phyloP scores from a whole-genome alignment of 1,140 invertebrate species.

The Rhopalosiphum maidis region DNA sequence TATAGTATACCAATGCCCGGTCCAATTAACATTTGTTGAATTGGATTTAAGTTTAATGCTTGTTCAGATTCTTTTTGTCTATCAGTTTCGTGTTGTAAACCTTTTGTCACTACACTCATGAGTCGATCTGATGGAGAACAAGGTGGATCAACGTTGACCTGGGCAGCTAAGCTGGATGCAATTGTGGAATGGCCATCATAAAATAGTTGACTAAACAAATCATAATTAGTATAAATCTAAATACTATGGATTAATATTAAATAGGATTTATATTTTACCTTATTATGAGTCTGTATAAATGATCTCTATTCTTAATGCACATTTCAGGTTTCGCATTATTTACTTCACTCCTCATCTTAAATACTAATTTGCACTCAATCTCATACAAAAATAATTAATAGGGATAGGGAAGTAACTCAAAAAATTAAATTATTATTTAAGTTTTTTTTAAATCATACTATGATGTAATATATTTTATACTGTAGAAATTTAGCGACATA shows the following conservation, averaged over 20 bases:
- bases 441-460: not conserved
- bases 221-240: constrained; percentile 58
- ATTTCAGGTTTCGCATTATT: not conserved
- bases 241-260: constrained; percentile 35
- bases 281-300: constrained; percentile 85
- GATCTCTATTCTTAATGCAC: constrained; percentile 76
- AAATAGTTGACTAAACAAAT: constrained; percentile 79
- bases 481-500: too few species aligned
- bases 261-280: constrained; percentile 69
- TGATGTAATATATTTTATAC: too few species aligned
- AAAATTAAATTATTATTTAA: not conserved
- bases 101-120: constrained; percentile 83
- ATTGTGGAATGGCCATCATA: constrained; percentile 93
- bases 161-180: constrained; percentile 80
- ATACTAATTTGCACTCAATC: not conserved
- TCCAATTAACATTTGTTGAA: constrained; percentile 75
- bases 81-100: constrained; percentile 85
- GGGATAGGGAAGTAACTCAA: not conserved
- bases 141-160: constrained; percentile 85
- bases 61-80: constrained; percentile 64
- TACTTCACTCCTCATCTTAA: constrained; percentile 39
- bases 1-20: constrained; percentile 74
- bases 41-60: constrained; percentile 64
- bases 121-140: constrained; percentile 95
- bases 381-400: not conserved